phyloP scores from a whole-genome alignment of 1,140 invertebrate species.

The Aplysia californica region DNA sequence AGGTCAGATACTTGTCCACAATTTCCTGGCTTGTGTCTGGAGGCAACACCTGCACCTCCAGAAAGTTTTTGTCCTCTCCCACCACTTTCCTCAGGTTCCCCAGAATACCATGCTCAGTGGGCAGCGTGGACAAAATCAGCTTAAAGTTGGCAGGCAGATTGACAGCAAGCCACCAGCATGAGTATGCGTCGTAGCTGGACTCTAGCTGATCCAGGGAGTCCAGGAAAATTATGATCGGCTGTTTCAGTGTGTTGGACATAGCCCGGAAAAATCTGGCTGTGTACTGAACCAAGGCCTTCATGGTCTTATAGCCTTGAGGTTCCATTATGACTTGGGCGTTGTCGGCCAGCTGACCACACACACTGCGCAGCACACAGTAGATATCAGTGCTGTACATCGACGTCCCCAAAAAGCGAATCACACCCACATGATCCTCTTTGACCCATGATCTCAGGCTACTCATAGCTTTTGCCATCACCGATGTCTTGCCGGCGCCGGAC shows the following conservation, averaged over 20 bases:
- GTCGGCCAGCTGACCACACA: conserved; percentile 52
- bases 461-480: conserved; percentile 51
- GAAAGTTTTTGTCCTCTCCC: conserved; percentile 39
- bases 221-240: conserved; percentile 60
- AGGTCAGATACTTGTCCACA: conserved; percentile 44
- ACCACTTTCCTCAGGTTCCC: conserved; percentile 46
- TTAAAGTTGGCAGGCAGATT: conserved; percentile 57
- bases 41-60: conserved; percentile 46
- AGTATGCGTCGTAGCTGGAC: conserved; percentile 48
- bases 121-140: conserved; percentile 78
- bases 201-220: conserved; percentile 65
- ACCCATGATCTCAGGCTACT: conserved; percentile 43
- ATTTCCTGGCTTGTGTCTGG: conserved; percentile 47
- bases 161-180: conserved; percentile 58
- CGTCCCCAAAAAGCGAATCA: conserved; percentile 55
- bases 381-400: conserved; percentile 42
- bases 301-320: conserved; percentile 40
- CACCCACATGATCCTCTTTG: conserved; percentile 31
- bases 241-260: conserved; percentile 39
- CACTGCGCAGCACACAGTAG: conserved; percentile 40
- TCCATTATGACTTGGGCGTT: conserved; percentile 39
- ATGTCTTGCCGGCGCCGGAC: conserved; percentile 54
- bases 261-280: conserved; percentile 46
- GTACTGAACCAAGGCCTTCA: conserved; percentile 46
- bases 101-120: conserved; percentile 56